A percentile compares a stretch with the other conserved stretches of the same genome.
Conservation (phyloP, 1,140 invertebrate species). For the Papilio polyxenes region DNA sequence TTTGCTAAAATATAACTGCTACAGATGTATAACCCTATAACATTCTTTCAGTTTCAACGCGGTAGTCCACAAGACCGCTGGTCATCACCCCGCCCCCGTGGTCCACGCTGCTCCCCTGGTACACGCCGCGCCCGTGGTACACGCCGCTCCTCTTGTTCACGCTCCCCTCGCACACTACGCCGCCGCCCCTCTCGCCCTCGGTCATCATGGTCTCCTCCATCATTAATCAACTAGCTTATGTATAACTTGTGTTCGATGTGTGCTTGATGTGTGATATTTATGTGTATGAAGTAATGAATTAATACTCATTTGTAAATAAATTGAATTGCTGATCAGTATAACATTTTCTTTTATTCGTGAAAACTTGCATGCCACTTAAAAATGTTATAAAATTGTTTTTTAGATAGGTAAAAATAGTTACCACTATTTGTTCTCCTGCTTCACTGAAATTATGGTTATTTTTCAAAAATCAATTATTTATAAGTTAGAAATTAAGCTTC, state of each 20-base stretch:
- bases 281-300: conserved; percentile 70
- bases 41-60: conserved; percentile 77
- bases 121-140: conserved; percentile 56
- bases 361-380: neutral
- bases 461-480: neutral
- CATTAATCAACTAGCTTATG: conserved; percentile 68
- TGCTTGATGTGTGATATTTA: conserved; percentile 79
- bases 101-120: conserved; percentile 61
- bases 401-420: neutral
- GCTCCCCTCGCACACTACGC: conserved; percentile 50
- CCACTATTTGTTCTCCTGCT: neutral
- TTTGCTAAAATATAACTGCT: neutral
- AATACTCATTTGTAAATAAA: conserved; percentile 78
- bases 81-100: conserved; percentile 73
- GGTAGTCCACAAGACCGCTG: conserved; percentile 77
- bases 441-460: neutral
- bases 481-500: neutral
- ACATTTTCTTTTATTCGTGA: conserved; percentile 47
- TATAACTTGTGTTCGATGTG: conserved; percentile 64
- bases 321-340: conserved; percentile 69
- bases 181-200: conserved; percentile 56
- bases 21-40: neutral
- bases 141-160: conserved; percentile 51
- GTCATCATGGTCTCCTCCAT: conserved; percentile 71
- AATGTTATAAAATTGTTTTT: neutral